A percentile compares a stretch with the other conserved stretches of the same genome.
phyloP scores from a whole-genome alignment of 2,113 vertebrate genomes.

The Nibea coibor region DNA sequence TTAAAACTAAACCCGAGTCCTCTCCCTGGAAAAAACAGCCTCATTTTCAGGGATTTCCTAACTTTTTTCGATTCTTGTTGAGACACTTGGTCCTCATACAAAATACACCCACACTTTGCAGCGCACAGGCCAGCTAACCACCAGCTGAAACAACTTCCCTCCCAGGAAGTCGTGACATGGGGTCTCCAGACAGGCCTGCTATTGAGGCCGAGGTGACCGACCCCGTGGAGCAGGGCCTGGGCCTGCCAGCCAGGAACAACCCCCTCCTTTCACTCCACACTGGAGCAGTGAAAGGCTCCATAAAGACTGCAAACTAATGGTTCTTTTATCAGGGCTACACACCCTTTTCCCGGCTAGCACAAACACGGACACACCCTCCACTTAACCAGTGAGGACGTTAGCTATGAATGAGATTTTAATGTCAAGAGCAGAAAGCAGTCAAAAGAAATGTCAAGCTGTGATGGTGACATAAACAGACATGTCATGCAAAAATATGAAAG shows the following conservation, averaged over 20 bases:
- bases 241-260: conserved; percentile 60
- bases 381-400: conserved; percentile 21
- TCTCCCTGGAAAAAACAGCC: background rate
- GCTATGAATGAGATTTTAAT: conserved; percentile 44
- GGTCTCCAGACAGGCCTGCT: conserved; percentile 61
- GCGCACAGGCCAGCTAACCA: conserved; percentile 20
- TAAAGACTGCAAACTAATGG: conserved; percentile 63
- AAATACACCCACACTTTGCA: conserved; percentile 36
- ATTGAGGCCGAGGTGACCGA: conserved; percentile 60
- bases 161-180: conserved; percentile 71
- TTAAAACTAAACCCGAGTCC: background rate
- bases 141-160: conserved; percentile 78
- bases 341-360: conserved; percentile 36
- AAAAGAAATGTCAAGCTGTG: background rate
- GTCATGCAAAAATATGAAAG: conserved; percentile 24
- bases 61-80: conserved; percentile 4
- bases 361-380: conserved; percentile 72
- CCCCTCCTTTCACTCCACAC: conserved; percentile 58
- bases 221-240: conserved; percentile 13
- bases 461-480: background rate
- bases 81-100: background rate
- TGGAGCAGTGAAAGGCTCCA: conserved; percentile 70
- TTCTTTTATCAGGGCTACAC: conserved; percentile 68
- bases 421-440: background rate
- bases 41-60: conserved; percentile 2